A percentile compares a stretch with the other conserved stretches of the same genome.
Conservation (phyloP, 1,140 invertebrate species). For the Drosophila murphyi region DNA sequence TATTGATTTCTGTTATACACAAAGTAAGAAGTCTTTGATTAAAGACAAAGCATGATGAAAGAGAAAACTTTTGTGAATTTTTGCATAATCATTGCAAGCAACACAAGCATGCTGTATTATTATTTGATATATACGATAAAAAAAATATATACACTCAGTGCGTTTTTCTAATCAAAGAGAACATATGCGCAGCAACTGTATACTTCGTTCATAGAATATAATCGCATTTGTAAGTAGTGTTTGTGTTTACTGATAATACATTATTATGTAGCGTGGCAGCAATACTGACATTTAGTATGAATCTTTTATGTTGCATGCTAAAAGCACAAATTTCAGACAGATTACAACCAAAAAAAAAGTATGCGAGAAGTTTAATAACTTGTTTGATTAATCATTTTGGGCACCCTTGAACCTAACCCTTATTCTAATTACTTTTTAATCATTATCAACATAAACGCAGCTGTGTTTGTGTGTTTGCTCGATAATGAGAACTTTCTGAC, state of each 20-base stretch:
- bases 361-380: neutral
- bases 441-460: too few relatives aligned
- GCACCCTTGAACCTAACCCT: too few relatives aligned
- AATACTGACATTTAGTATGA: constrained; percentile 52
- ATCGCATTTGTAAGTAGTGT: too few relatives aligned
- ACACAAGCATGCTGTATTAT: neutral
- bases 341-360: neutral
- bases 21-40: neutral
- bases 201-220: too few relatives aligned
- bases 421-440: too few relatives aligned
- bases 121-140: neutral
- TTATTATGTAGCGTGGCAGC: constrained; percentile 35
- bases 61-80: neutral
- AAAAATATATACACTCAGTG: neutral
- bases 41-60: constrained; percentile 2
- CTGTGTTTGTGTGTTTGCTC: too few relatives aligned
- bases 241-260: constrained; percentile 31
- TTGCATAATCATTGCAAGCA: neutral
- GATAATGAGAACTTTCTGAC: too few relatives aligned
- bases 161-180: constrained; percentile 27
- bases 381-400: neutral
- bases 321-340: constrained; percentile 1
- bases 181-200: constrained; percentile 6
- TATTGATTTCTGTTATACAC: too few relatives aligned
- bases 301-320: constrained; percentile 4